Evolutionary conservation across 2,797 vertebrate species (phyloP).

Genomic region (Margarornis squamiger): DNA sequence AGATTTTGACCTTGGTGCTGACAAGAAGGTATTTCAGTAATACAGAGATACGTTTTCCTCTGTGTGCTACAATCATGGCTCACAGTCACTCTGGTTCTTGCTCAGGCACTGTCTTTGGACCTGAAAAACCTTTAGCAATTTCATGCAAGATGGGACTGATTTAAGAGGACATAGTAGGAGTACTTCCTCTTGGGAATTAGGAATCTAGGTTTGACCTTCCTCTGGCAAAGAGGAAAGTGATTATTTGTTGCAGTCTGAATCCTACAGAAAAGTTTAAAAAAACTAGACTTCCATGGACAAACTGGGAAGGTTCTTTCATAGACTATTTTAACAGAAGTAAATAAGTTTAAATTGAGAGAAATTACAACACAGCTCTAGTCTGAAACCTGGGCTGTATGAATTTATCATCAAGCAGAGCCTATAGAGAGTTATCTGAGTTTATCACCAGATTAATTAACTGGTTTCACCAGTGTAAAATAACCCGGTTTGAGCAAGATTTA

Average conservation of each 20-base stretch:
- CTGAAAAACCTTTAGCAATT: not conserved
- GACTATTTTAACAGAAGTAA: not conserved
- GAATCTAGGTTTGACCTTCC: not conserved
- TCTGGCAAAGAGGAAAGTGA: not conserved
- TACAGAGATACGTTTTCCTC: not conserved
- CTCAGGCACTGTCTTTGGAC: not conserved
- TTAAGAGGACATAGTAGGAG: not conserved
- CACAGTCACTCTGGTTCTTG: not conserved
- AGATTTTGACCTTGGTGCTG: slow-evolving; percentile 6
- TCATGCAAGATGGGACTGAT: not conserved
- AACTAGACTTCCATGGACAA: not conserved
- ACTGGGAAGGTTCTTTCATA: not conserved
- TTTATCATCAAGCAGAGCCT: not conserved
- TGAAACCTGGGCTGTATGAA: not conserved
- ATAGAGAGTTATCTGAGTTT: not conserved
- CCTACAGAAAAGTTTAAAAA: not conserved
- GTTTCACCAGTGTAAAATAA: not conserved
- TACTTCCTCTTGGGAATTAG: not conserved
- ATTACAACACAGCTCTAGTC: not conserved
- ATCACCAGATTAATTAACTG: not conserved
- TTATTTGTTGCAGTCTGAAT: not conserved
- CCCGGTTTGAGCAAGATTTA: not conserved
- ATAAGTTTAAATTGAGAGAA: not conserved
- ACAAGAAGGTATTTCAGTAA: slow-evolving; percentile 3
- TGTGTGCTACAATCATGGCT: not conserved